Evolutionary conservation across 2,797 vertebrate genomes (phyloP).

Genomic region (Tokudaia muenninki): DNA sequence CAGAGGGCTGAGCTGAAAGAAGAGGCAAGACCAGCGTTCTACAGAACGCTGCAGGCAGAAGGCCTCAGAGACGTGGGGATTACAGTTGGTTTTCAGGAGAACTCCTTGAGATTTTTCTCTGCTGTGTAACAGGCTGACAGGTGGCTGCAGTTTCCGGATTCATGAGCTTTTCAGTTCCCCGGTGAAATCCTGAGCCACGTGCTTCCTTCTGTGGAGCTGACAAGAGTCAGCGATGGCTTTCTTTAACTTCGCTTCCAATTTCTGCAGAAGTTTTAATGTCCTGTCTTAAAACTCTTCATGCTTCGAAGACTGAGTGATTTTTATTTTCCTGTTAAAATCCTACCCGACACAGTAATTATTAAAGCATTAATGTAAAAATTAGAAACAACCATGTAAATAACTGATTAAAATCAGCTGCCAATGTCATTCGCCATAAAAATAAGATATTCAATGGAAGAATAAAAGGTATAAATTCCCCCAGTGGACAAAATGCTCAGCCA

Average conservation of each 20-base stretch:
- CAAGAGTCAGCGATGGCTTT: not conserved
- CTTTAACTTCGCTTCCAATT: not conserved
- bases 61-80: not conserved
- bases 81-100: not conserved
- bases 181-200: not conserved
- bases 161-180: not conserved
- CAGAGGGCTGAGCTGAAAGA: not conserved
- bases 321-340: conserved; percentile 53
- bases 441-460: not conserved
- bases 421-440: not conserved
- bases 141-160: not conserved
- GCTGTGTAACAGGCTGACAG: not conserved
- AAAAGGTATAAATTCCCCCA: not conserved
- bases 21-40: not conserved
- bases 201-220: not conserved
- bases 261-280: not conserved
- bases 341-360: not conserved
- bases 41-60: not conserved
- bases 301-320: not conserved
- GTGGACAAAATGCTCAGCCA: not conserved
- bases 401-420: conserved; percentile 2
- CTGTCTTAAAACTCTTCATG: conserved; percentile 12
- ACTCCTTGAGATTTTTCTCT: not conserved
- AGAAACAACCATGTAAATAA: not conserved
- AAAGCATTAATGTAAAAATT: conserved; percentile 15